phyloP scores from a whole-genome alignment of 2,113 vertebrate genomes.

The Apaloderma vittatum region DNA sequence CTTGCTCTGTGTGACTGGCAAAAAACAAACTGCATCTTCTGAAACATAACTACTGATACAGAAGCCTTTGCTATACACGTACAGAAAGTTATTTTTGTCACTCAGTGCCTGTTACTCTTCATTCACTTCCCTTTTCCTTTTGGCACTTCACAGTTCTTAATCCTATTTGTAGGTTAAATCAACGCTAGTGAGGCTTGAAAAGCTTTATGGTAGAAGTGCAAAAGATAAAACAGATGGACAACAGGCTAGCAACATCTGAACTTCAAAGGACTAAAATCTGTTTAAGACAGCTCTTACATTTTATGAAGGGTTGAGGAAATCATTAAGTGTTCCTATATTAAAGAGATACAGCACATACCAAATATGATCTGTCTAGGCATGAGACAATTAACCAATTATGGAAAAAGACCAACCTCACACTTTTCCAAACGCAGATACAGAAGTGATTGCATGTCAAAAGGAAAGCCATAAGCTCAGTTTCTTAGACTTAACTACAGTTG shows the following conservation, averaged over 20 bases:
- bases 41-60: background rate
- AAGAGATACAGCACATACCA: background rate
- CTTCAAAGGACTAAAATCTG: background rate
- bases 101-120: background rate
- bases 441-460: background rate
- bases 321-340: background rate
- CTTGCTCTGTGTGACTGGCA: background rate
- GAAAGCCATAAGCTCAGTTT: background rate
- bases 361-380: background rate
- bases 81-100: background rate
- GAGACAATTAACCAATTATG: background rate
- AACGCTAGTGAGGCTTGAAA: background rate
- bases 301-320: background rate
- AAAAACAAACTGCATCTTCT: background rate
- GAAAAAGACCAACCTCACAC: background rate
- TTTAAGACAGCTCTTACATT: background rate
- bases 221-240: background rate
- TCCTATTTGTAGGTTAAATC: background rate
- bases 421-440: background rate
- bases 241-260: background rate
- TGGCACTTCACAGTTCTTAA: background rate
- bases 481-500: background rate
- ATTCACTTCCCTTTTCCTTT: background rate
- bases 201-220: background rate
- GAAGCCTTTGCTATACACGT: background rate